These are phyloP conservation scores for Neogobius melanostomus DNA, from an alignment of 2,113 vertebrate species.

Conservation along the genomic window DNA sequence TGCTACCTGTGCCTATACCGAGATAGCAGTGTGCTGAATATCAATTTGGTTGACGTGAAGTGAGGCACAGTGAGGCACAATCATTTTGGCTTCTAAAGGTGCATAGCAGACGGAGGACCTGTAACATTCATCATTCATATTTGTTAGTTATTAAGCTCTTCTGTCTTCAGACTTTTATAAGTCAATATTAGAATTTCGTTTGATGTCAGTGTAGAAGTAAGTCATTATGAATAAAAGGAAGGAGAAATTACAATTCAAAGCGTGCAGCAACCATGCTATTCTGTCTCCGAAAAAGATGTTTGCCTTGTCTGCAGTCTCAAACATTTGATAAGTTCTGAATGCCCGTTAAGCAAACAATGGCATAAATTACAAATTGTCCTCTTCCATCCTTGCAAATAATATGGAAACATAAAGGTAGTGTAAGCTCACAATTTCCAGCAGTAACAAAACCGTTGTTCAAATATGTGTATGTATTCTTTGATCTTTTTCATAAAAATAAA, in stretches of 20 bases:
- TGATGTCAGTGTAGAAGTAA: conserved; percentile 40
- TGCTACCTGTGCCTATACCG: conserved; percentile 23
- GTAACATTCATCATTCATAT: conserved; percentile 3
- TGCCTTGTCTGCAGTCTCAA: no score
- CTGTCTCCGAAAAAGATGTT: no score
- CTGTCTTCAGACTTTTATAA: conserved; percentile 9
- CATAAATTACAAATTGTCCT: not conserved
- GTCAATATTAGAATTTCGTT: conserved; percentile 21
- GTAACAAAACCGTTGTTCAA: no score
- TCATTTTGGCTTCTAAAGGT: conserved; percentile 9
- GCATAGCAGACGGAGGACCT: not conserved
- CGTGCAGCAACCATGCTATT: no score
- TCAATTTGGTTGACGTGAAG: conserved; percentile 10
- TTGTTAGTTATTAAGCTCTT: not conserved
- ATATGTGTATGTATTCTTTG: no score
- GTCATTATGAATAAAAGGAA: conserved; percentile 30
- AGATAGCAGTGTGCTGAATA: not conserved
- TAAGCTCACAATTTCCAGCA: no score
- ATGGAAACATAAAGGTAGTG: no score
- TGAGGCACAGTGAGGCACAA: not conserved
- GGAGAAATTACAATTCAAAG: conserved; percentile 35
- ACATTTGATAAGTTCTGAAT: no score
- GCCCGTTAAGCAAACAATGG: no score
- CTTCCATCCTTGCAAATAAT: not conserved
- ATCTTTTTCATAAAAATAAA: no score